Conservation (phyloP, 2,888 invertebrate genomes). For the Cerastis leucographa region DNA sequence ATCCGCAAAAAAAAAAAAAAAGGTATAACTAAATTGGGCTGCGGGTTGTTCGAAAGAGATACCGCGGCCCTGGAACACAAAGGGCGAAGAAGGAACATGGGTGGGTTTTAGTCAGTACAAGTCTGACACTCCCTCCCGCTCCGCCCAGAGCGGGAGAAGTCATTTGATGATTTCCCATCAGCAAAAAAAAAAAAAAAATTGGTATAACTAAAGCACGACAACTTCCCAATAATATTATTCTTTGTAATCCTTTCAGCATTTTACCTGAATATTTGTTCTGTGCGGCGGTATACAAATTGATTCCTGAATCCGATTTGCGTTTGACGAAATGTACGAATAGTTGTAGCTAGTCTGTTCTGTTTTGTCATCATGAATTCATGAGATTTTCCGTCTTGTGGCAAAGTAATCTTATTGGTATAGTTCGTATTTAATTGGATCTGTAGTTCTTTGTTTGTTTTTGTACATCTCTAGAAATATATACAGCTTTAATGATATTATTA, state of each 20-base stretch:
- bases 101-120: too few species aligned
- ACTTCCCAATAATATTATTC: constrained; percentile 57
- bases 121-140: too few species aligned
- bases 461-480: background rate
- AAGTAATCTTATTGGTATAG: constrained; percentile 35
- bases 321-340: constrained; percentile 68
- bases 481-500: background rate
- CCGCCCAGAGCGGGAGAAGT: too few species aligned
- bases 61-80: too few species aligned
- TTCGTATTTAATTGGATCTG: constrained; percentile 35
- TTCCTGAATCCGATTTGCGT: constrained; percentile 80
- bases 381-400: constrained; percentile 36
- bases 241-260: constrained; percentile 76
- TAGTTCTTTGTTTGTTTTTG: background rate
- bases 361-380: constrained; percentile 47
- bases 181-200: too few species aligned
- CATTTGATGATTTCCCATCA: too few species aligned
- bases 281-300: constrained; percentile 81
- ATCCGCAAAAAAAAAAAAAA: too few species aligned
- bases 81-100: too few species aligned
- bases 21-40: background rate
- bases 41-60: too few species aligned
- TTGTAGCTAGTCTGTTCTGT: constrained; percentile 44
- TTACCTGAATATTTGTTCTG: constrained; percentile 84
- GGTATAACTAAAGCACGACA: background rate